phyloP scores from a whole-genome alignment of 1,140 invertebrate species.

The Ostrea edulis region DNA sequence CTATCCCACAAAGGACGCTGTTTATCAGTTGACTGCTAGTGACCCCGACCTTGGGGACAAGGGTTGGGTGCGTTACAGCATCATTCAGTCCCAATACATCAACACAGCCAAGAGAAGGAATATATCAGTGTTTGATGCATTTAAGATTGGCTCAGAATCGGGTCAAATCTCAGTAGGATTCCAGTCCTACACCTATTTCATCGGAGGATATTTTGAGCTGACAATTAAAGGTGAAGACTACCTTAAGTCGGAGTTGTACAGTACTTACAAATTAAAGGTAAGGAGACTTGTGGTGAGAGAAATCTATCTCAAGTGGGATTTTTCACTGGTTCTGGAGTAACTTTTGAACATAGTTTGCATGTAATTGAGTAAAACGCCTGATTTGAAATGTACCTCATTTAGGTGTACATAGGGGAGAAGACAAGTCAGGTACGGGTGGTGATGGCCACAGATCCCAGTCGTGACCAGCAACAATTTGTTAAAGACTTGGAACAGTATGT shows the following conservation, averaged over 20 bases:
- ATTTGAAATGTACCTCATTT: background rate
- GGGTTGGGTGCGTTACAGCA: constrained; percentile 56
- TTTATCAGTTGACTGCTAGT: constrained; percentile 51
- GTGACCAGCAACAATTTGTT: constrained; percentile 39
- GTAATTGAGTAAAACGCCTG: background rate
- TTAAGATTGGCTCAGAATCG: constrained; percentile 56
- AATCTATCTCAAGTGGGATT: background rate
- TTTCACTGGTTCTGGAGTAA: too few species aligned
- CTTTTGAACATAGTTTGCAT: too few species aligned
- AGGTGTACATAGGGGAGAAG: constrained; percentile 34
- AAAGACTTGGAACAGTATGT: background rate
- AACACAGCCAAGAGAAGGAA: constrained; percentile 30
- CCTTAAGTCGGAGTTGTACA: constrained; percentile 23
- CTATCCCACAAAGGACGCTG: constrained; percentile 44
- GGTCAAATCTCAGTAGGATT: constrained; percentile 55
- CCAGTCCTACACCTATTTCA: constrained; percentile 48
- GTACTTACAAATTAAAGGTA: constrained; percentile 43
- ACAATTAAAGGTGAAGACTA: constrained; percentile 51
- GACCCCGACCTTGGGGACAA: constrained; percentile 56
- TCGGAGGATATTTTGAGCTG: constrained; percentile 46
- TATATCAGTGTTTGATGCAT: constrained; percentile 56
- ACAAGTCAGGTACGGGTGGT: constrained; percentile 33
- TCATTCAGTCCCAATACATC: constrained; percentile 43
- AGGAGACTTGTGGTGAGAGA: background rate
- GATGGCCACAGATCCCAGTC: background rate